These are phyloP conservation scores for Paramormyrops hopkinsi DNA, from an alignment of 2,797 vertebrate genomes.

Conservation along the genomic window DNA sequence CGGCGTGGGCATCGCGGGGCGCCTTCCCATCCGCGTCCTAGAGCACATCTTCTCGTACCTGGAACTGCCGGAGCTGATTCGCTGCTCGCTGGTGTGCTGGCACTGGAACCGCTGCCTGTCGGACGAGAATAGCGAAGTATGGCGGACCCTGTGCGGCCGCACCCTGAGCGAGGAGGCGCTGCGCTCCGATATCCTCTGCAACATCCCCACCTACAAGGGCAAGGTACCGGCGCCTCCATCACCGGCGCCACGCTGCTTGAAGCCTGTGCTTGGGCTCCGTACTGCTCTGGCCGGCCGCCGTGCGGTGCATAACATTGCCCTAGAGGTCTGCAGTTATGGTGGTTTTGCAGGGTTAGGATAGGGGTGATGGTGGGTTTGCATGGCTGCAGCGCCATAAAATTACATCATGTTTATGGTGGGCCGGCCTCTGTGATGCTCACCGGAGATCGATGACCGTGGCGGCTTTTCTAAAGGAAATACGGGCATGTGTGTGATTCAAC, in stretches of 20 bases:
- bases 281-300: not conserved
- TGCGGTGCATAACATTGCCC: not conserved
- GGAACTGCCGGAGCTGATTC: constrained; percentile 78
- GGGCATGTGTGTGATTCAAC: not conserved
- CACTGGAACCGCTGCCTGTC: constrained; percentile 86
- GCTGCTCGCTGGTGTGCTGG: constrained; percentile 84
- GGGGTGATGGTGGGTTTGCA: not conserved
- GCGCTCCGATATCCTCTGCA: constrained; percentile 92
- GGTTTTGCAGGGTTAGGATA: not conserved
- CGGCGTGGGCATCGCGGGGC: constrained; percentile 60
- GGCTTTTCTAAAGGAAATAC: not conserved
- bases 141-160: constrained; percentile 83
- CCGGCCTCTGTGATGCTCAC: not conserved
- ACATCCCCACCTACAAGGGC: constrained; percentile 83
- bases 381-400: not conserved
- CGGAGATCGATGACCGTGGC: not conserved
- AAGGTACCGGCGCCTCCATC: constrained; percentile 59
- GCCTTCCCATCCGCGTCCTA: constrained; percentile 80
- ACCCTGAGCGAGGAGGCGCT: constrained; percentile 81
- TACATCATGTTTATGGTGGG: not conserved
- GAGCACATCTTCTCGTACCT: constrained; percentile 91
- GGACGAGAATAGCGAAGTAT: constrained; percentile 97
- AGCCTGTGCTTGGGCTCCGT: not conserved
- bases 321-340: not conserved
- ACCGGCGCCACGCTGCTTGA: not conserved